Conservation (phyloP, 2,888 invertebrate genomes). For the Trilocha varians region DNA sequence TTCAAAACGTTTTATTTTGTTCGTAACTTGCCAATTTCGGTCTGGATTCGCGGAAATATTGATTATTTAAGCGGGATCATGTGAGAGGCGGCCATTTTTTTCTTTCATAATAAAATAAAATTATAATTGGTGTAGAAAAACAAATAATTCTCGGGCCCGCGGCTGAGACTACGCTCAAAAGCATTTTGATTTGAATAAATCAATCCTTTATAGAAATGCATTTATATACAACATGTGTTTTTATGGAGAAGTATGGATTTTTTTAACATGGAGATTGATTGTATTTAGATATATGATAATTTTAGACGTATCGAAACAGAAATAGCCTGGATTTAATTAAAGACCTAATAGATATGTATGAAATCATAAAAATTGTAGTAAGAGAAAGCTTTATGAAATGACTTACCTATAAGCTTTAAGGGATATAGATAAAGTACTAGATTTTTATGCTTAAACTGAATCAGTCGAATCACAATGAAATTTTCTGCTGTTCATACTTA, state of each 20-base stretch:
- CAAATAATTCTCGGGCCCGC: constrained; percentile 63
- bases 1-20: constrained; percentile 24
- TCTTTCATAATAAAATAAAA: constrained; percentile 54
- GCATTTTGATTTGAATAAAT: constrained; percentile 70
- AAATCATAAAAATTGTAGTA: too few species aligned
- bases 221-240: constrained; percentile 40
- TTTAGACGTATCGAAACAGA: too few species aligned
- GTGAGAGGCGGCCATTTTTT: constrained; percentile 40
- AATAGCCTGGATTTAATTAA: too few species aligned
- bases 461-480: too few species aligned
- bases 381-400: too few species aligned
- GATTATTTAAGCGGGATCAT: constrained; percentile 49
- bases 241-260: not conserved
- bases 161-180: constrained; percentile 60
- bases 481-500: too few species aligned
- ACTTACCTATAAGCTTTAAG: too few species aligned
- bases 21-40: constrained; percentile 31
- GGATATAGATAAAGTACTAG: too few species aligned
- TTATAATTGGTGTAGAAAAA: constrained; percentile 72
- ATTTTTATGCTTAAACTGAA: too few species aligned
- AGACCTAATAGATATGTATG: too few species aligned
- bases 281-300: too few species aligned
- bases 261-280: too few species aligned
- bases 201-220: constrained; percentile 70
- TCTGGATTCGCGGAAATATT: constrained; percentile 62